A percentile compares a stretch with the other conserved stretches of the same genome.
phyloP scores from a whole-genome alignment of 2,888 invertebrate genomes.

The Monoplex corrugatus region DNA sequence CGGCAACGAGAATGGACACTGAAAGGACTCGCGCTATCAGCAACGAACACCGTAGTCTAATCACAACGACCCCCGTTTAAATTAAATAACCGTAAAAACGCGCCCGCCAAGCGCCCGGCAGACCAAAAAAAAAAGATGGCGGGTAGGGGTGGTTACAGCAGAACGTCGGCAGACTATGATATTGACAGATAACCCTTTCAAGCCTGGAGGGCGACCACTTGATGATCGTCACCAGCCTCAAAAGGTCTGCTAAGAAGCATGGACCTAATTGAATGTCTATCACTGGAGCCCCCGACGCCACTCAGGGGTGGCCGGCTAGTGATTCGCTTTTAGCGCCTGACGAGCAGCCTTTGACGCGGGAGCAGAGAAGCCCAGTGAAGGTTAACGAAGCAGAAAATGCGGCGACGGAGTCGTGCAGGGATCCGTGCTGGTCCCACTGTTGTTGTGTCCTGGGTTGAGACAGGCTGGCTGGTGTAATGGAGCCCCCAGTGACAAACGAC shows the following conservation, averaged over 20 bases:
- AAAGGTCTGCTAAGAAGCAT: not conserved
- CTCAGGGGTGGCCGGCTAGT: not conserved
- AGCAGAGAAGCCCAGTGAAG: not conserved
- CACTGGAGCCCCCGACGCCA: not conserved
- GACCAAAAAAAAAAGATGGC: too few relatives aligned
- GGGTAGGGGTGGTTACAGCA: too few relatives aligned
- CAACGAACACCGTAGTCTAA: too few relatives aligned
- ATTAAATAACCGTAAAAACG: too few relatives aligned
- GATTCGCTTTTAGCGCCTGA: conserved; percentile 29
- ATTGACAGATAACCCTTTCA: too few relatives aligned
- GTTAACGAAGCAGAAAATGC: conserved; percentile 46
- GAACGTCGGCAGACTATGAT: too few relatives aligned
- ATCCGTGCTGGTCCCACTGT: conserved; percentile 6
- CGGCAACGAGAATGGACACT: too few relatives aligned
- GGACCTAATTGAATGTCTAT: conserved; percentile 44
- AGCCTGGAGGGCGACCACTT: not conserved
- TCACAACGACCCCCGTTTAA: too few relatives aligned
- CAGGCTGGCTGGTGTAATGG: conserved; percentile 25
- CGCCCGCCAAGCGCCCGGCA: too few relatives aligned
- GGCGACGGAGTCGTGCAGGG: conserved; percentile 19
- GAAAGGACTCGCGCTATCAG: too few relatives aligned
- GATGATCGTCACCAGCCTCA: conserved; percentile 3
- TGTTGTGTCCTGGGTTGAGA: not conserved
- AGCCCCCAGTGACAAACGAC: conserved; percentile 21
- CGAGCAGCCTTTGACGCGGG: conserved; percentile 24